These are phyloP conservation scores for Drosophila diplacantha DNA, from an alignment of 2,888 invertebrate species.

Conservation along the genomic window DNA sequence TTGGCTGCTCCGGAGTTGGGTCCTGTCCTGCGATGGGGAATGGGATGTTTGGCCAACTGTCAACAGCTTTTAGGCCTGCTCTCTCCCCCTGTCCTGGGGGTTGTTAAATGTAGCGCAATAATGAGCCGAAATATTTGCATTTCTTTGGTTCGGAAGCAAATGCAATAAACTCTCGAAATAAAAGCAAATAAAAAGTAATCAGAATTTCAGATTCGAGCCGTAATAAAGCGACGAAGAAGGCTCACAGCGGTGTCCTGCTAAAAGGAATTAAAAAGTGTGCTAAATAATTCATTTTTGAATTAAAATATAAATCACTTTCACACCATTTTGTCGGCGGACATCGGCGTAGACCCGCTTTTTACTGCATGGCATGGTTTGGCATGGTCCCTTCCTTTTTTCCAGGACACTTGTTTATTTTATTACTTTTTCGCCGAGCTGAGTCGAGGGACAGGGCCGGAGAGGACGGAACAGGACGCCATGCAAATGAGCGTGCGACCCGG, in stretches of 20 bases:
- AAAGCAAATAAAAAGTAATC: conserved; percentile 68
- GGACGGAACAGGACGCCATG: conserved; percentile 45
- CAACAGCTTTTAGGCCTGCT: conserved; percentile 60
- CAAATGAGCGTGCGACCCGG: conserved; percentile 53
- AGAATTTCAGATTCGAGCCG: conserved; percentile 69
- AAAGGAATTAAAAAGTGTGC: conserved; percentile 71
- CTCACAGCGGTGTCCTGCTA: conserved; percentile 32
- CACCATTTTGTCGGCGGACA: conserved; percentile 65
- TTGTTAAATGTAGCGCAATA: conserved; percentile 70
- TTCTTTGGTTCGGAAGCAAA: conserved; percentile 52
- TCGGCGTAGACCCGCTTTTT: conserved; percentile 35
- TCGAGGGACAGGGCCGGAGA: conserved; percentile 1
- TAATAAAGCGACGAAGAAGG: conserved; percentile 41
- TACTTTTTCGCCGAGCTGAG: conserved; percentile 53
- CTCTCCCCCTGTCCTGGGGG: neutral
- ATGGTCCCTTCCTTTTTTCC: conserved; percentile 38
- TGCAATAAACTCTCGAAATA: conserved; percentile 65
- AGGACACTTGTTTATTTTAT: conserved; percentile 70
- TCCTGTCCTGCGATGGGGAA: neutral
- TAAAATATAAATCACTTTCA: conserved; percentile 75
- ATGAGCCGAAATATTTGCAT: conserved; percentile 67
- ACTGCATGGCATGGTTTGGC: conserved; percentile 21
- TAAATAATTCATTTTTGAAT: conserved; percentile 75
- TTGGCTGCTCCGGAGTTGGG: conserved; percentile 3
- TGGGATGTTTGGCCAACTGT: conserved; percentile 35